Conservation (phyloP, 2,888 invertebrate genomes). For the Hirtodrosophila alboralis region DNA sequence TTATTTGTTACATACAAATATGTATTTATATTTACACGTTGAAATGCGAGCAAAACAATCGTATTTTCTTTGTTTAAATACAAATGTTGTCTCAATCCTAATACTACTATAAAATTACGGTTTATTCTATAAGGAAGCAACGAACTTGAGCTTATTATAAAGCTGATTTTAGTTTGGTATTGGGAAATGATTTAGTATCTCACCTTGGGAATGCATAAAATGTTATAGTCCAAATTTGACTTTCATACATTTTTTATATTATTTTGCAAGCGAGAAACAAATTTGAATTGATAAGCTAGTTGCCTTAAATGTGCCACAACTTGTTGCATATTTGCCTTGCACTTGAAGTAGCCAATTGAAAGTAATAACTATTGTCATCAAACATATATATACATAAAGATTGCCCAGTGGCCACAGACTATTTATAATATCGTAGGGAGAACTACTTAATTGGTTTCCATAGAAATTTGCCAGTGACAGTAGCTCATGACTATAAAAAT, state of each 20-base stretch:
- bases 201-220: slow-evolving; percentile 7
- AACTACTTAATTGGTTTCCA: too few species aligned
- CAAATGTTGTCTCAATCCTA: too few species aligned
- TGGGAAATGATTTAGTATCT: slow-evolving; percentile 1
- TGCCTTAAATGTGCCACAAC: slow-evolving; percentile 19
- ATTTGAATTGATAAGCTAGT: slow-evolving; percentile 30
- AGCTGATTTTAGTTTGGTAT: neutral
- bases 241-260: slow-evolving; percentile 10
- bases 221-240: slow-evolving; percentile 6
- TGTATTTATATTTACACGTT: slow-evolving; percentile 3
- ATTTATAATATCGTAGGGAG: slow-evolving; percentile 1
- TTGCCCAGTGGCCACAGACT: slow-evolving; percentile 5
- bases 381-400: neutral
- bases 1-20: slow-evolving; percentile 4
- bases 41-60: neutral
- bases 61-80: too few species aligned
- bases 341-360: slow-evolving; percentile 57
- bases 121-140: slow-evolving; percentile 3
- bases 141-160: slow-evolving; percentile 3
- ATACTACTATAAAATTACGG: neutral
- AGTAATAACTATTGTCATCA: slow-evolving; percentile 8
- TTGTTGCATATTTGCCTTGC: slow-evolving; percentile 39
- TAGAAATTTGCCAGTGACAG: slow-evolving; percentile 1
- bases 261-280: slow-evolving; percentile 18
- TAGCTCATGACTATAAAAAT: slow-evolving; percentile 11